A percentile compares a stretch with the other conserved stretches of the same genome.
Conservation (phyloP, 1,140 invertebrate genomes). For the Periplaneta americana region DNA sequence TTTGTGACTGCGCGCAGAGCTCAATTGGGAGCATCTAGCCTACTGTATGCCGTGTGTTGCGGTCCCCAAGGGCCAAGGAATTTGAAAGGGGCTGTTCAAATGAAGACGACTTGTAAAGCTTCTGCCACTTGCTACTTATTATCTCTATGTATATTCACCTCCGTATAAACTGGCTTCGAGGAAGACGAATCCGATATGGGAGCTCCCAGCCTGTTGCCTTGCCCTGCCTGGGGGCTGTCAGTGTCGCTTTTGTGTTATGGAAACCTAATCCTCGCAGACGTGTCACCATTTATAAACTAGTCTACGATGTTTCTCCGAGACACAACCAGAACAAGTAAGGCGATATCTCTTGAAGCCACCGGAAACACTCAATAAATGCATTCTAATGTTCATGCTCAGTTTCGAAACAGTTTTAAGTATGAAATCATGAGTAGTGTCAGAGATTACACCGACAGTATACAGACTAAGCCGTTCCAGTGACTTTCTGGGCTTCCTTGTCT, state of each 20-base stretch:
- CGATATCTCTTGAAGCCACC: not conserved
- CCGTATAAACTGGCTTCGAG: not conserved
- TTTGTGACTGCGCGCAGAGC: too few species aligned
- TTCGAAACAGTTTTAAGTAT: too few species aligned
- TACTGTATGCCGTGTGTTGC: too few species aligned
- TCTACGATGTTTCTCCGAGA: not conserved
- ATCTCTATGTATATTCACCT: not conserved
- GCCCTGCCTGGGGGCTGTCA: not conserved
- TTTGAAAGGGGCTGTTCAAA: too few species aligned
- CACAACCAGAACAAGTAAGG: not conserved
- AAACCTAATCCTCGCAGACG: not conserved
- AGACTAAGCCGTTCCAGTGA: too few species aligned
- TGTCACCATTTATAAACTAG: not conserved
- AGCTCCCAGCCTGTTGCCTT: not conserved
- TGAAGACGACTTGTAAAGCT: too few species aligned
- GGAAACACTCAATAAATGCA: not conserved
- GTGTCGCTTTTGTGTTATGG: not conserved
- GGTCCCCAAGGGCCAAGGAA: too few species aligned
- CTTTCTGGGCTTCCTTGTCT: too few species aligned
- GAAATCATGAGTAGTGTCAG: too few species aligned
- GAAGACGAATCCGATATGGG: not conserved
- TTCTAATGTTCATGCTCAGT: too few species aligned
- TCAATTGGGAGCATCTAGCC: too few species aligned
- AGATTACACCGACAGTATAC: too few species aligned
- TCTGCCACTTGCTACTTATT: not conserved